Conservation (phyloP, 2,888 invertebrate genomes). For the Octodonta nipae region DNA sequence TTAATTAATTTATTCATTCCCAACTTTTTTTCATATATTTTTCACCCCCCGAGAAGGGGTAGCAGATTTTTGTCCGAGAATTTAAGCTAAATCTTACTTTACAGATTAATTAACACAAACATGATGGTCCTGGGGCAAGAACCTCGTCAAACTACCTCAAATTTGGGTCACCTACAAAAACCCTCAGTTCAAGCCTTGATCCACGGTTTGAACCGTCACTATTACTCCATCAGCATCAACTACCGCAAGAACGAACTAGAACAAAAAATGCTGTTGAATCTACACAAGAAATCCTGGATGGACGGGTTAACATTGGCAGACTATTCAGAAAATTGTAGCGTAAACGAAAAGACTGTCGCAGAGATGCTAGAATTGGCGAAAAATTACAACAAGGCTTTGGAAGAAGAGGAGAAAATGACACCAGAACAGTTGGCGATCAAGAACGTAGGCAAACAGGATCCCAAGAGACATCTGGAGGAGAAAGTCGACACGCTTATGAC, state of each 20-base stretch:
- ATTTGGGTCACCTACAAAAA: constrained; percentile 95
- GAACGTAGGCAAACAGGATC: constrained; percentile 98
- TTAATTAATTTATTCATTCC: no score
- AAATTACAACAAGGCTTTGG: constrained; percentile 79
- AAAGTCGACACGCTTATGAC: constrained; percentile 95
- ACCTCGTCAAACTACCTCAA: constrained; percentile 96
- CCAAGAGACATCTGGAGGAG: constrained; percentile 97
- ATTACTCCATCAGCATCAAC: constrained; percentile 98
- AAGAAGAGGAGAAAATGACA: constrained; percentile 99
- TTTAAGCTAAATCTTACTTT: not conserved
- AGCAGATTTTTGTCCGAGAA: no score
- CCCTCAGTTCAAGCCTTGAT: constrained; percentile 98
- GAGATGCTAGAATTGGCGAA: constrained; percentile 96
- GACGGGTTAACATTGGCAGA: constrained; percentile 84
- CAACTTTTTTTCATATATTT: no score
- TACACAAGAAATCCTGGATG: constrained; percentile 99
- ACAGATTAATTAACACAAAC: constrained; percentile 91
- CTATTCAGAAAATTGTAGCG: constrained; percentile 82
- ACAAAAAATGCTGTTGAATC: constrained; percentile 96
- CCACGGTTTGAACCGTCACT: constrained; percentile 95
- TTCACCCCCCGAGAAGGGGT: no score
- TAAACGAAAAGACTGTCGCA: constrained; percentile 86
- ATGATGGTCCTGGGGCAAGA: constrained; percentile 99
- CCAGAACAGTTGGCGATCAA: constrained; percentile 97
- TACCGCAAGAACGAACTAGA: constrained; percentile 97